Percentiles rank a stretch among this genome's conserved stretches.
These are phyloP conservation scores for Brachyptera putata DNA, from an alignment of 2,888 invertebrate species.

Conservation along the genomic window DNA sequence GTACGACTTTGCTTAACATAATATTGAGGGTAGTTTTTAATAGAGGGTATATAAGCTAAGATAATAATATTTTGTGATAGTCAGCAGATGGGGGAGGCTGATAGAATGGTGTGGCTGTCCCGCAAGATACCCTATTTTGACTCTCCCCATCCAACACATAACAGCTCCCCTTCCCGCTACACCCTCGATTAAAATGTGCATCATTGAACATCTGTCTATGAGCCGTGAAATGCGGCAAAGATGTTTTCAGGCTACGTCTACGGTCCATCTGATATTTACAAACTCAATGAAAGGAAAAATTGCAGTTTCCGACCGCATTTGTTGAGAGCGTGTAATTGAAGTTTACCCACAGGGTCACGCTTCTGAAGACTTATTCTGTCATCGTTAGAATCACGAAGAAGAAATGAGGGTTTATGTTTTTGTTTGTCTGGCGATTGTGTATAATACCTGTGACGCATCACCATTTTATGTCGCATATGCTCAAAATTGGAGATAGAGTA, in stretches of 20 bases:
- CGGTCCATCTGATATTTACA: slow-evolving; percentile 10
- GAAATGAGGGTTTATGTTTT: no score
- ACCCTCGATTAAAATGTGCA: no score
- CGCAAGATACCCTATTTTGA: slow-evolving; percentile 8
- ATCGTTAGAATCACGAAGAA: no score
- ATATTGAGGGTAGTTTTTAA: slow-evolving; percentile 13
- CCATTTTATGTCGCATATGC: no score
- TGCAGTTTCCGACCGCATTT: background rate
- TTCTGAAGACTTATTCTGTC: no score
- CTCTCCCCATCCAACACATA: slow-evolving; percentile 1
- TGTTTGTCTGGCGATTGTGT: no score
- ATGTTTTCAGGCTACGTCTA: slow-evolving; percentile 9
- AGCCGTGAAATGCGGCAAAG: slow-evolving; percentile 4
- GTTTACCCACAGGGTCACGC: no score
- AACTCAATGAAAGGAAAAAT: slow-evolving; percentile 5
- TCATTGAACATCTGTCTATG: slow-evolving; percentile 15
- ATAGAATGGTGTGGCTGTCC: slow-evolving; percentile 4
- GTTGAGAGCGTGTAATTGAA: background rate
- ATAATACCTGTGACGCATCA: no score
- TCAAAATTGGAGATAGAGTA: no score
- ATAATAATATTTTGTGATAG: slow-evolving; percentile 11
- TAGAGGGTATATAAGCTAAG: slow-evolving; percentile 5
- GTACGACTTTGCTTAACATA: slow-evolving; percentile 8
- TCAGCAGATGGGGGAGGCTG: slow-evolving; percentile 12
- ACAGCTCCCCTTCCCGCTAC: background rate